Evolutionary conservation across 2,113 vertebrate genomes (phyloP), one percentile per base, ranked within the genome.

Genomic region (Pyrgilauda ruficollis): DNA sequence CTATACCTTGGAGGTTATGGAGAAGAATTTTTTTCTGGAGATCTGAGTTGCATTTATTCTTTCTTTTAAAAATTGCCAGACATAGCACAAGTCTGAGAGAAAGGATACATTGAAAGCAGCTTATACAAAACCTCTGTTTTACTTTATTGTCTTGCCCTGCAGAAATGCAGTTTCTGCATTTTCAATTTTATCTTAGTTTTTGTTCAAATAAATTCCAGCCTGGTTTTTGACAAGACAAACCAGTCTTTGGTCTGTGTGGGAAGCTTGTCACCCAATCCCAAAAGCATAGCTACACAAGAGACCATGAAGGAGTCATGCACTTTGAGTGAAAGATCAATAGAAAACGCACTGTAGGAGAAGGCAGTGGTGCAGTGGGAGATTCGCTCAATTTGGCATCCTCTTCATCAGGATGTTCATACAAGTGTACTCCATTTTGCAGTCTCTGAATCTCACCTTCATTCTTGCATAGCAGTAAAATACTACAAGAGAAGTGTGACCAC

Each of bases 291-390:
- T 78, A 13, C 10, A 28, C 30, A 56, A 30, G 14, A 77, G 15
- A 55, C 72, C 46, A 66, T 18, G 53, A 64, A 22, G 23, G 13
- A 94, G 4, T 43, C 35, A 15, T 9, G 24, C 11, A 61, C 35
- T 74, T 46, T 7, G 19, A 76, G 21, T 11, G 52, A 63, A 47
- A 52, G 31, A 50, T 7, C 50, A 24, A 17, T 13, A 43, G 55
- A 61, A 68, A 81, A 69, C 23, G 61, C 15, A 19, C 17, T 37
- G 19, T 50, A 6, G 23, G 27, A 37, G 17, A 27, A 33, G 33
- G 11, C 0, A 0, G 17, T 17, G 13, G 22, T n/a, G 3, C n/a
- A 50, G 5, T 14, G 26, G 17, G 21, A 74, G 7, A 22, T 9
- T 44, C 52, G 83, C 81, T 80, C 30, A 44, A 8, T 52, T 39